Evolutionary conservation across 1,140 invertebrate species (phyloP).

Genomic region (Geopemphigus sp.): DNA sequence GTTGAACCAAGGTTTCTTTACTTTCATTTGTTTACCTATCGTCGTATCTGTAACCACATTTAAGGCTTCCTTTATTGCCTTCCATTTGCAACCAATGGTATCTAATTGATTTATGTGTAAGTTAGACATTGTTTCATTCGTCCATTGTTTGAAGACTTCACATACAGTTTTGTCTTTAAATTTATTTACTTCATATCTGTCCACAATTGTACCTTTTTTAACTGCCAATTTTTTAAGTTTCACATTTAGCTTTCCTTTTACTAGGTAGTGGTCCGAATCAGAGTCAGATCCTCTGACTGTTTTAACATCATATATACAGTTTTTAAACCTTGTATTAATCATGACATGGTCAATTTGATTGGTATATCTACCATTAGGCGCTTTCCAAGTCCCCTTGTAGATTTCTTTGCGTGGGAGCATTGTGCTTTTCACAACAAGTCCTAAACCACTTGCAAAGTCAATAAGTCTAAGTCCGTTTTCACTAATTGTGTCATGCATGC

Average conservation of each 20-base stretch:
- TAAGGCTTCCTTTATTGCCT: not conserved
- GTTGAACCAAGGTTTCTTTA: not conserved
- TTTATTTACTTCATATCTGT: constrained; percentile 22
- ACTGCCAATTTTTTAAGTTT: not conserved
- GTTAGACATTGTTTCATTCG: not conserved
- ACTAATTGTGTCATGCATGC: not conserved
- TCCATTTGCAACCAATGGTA: not conserved
- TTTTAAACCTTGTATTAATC: not conserved
- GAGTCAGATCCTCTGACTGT: not conserved
- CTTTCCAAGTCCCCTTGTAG: not conserved
- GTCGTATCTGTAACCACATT: not conserved
- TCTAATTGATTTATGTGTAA: constrained; percentile 14
- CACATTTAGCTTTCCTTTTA: not conserved
- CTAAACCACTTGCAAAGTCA: not conserved
- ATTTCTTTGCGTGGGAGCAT: not conserved
- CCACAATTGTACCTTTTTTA: not conserved
- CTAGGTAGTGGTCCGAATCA: not conserved
- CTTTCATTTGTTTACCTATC: not conserved
- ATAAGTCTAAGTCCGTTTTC: not conserved
- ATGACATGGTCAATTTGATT: not conserved
- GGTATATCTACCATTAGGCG: not conserved
- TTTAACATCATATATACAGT: not conserved
- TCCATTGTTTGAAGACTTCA: not conserved
- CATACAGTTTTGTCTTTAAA: constrained; percentile 11
- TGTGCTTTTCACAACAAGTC: constrained; percentile 5